Conservation (phyloP, 2,113 vertebrate genomes). For the Malurus alboscapulatus region DNA sequence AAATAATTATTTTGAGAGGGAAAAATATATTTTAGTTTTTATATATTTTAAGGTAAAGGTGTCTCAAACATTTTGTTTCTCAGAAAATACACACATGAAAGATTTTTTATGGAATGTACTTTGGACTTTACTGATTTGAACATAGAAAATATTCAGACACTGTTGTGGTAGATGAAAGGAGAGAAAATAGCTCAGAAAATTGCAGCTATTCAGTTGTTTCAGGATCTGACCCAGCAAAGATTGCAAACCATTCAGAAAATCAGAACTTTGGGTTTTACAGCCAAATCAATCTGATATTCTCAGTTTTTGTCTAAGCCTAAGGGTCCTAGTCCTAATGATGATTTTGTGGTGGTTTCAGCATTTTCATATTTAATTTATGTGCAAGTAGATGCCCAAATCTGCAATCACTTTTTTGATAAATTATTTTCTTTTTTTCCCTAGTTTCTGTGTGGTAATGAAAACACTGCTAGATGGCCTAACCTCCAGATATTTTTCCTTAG, state of each 20-base stretch:
- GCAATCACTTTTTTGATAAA: neutral
- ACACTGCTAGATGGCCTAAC: neutral
- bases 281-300: neutral
- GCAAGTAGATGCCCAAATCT: neutral
- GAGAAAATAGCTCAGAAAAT: neutral
- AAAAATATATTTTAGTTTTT: neutral
- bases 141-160: neutral
- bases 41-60: neutral
- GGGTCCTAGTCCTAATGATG: neutral
- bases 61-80: neutral
- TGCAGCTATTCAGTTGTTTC: neutral
- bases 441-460: neutral
- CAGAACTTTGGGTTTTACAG: neutral
- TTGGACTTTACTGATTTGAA: neutral
- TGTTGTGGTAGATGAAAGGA: neutral
- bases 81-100: neutral
- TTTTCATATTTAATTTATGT: neutral
- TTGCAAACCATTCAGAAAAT: neutral
- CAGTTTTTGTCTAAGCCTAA: neutral
- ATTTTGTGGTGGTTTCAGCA: neutral
- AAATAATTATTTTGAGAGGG: neutral
- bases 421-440: neutral
- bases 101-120: neutral
- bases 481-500: neutral
- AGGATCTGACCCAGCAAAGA: neutral